A percentile compares a stretch with the other conserved stretches of the same genome.
Evolutionary conservation across 1,140 invertebrate species (phyloP).

Genomic region (Helicoverpa zea): DNA sequence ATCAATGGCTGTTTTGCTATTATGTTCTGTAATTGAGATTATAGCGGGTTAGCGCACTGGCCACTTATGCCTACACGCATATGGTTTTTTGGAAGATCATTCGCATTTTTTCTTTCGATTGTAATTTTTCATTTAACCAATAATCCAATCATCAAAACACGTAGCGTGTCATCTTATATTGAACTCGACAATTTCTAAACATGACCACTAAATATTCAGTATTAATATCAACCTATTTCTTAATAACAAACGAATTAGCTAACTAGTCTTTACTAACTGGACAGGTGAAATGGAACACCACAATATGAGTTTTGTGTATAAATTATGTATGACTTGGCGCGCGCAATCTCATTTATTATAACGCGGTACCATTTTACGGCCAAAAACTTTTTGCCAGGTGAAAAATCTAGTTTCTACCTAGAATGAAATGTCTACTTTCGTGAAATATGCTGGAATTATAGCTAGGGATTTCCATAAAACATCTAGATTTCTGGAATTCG

Average conservation of each 20-base stretch:
- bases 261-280: background rate
- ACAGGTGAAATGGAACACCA: constrained; percentile 17
- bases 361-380: constrained; percentile 51
- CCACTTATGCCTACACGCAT: too few species aligned
- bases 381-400: constrained; percentile 25
- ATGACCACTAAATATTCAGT: too few species aligned
- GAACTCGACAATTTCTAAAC: too few species aligned
- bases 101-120: too few species aligned
- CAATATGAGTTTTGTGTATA: constrained; percentile 20
- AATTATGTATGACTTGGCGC: constrained; percentile 58
- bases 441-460: background rate
- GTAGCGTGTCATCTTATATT: too few species aligned
- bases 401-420: constrained; percentile 45
- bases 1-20: too few species aligned
- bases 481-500: background rate
- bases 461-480: background rate
- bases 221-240: background rate
- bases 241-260: constrained; percentile 19
- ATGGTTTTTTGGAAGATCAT: too few species aligned
- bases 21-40: too few species aligned
- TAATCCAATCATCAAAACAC: too few species aligned
- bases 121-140: too few species aligned
- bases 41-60: too few species aligned
- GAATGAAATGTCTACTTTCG: constrained; percentile 7
- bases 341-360: constrained; percentile 68